Base-by-base conservation (phyloP, 2,113 vertebrate species). In the Pelodiscus sinensis region DNA sequence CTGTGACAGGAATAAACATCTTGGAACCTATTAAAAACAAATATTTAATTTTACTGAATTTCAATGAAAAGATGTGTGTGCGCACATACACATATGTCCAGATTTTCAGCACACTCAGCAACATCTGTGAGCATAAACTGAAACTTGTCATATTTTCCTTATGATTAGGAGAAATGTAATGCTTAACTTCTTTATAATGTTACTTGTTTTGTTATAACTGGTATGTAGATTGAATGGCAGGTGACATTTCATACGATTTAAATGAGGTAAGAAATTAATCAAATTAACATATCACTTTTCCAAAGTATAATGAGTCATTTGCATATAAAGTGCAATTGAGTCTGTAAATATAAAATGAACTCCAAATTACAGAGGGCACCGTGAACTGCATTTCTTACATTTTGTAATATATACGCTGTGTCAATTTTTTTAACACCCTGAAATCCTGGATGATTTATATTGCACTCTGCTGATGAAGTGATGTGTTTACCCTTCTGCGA, bases 161-260 rank as follows among this genome's bases (percentile, higher is more conserved):
- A 54, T 90, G 87, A 97, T 97, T 96, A 97, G 87, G 29, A 96
- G 87, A 97, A 97, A 98, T 97, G 80, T 97, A 95, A 97, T 96
- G 95, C 96, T 96, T 97, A 94, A 81, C 60, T 60, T 97, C 91
- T 96, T 96, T 79, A 73, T 68, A 73, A 85, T 94, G 88, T 93
- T 97, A 97, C 90, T 91, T 97, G 90, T 96, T 98, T 97, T 96
- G 90, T 95, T 97, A 54, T 73, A 97, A 90, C 75, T 95, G 88
- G 54, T 79, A 9, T 94, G 91, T 81, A 96, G 96, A 96, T 94
- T 98, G 98, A 98, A 97, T 98, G 98, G 92, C 98, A 98, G 97
- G 94, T 98, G 97, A 97, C 97, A 98, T 98, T 98, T 97, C 56
- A 31, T 87, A 95, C 96, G 94, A 97, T 95, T 97, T 96, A 98